A percentile compares a stretch with the other conserved stretches of the same genome.
Conservation (phyloP, 2,888 invertebrate species). For the Dynastes grantii region DNA sequence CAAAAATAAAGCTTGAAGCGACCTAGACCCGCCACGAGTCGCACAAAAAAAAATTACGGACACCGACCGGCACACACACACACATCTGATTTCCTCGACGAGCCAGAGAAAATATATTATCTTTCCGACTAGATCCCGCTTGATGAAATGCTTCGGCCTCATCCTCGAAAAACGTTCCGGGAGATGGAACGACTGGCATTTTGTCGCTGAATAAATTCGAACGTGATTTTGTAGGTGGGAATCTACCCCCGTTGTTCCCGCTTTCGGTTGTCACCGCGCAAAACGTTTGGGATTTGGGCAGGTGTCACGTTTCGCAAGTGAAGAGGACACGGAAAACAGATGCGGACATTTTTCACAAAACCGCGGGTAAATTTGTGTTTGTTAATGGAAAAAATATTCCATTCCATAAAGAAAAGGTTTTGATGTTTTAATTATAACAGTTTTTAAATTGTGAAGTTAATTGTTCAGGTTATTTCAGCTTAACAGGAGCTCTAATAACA, state of each 20-base stretch:
- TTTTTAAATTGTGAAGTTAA: too few species aligned
- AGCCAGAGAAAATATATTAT: constrained; percentile 1
- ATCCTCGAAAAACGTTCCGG: neutral
- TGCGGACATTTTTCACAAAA: too few species aligned
- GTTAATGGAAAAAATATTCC: too few species aligned
- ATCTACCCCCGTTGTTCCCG: neutral
- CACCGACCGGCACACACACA: neutral
- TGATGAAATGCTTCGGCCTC: neutral
- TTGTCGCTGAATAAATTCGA: constrained; percentile 13
- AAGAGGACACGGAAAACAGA: too few species aligned
- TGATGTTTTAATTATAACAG: too few species aligned
- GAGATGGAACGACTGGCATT: neutral
- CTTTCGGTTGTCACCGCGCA: neutral
- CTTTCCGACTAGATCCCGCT: neutral
- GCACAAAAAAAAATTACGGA: neutral
- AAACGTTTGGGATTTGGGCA: neutral
- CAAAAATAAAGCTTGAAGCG: neutral
- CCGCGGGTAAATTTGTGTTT: too few species aligned
- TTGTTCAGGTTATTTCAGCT: too few species aligned
- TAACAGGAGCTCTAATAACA: too few species aligned
- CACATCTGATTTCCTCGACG: neutral
- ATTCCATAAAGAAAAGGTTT: too few species aligned
- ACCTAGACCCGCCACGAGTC: neutral
- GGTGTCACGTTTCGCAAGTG: neutral
- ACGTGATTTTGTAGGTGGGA: neutral